These are phyloP conservation scores for Phania funesta DNA, from an alignment of 2,888 invertebrate species.

Conservation along the genomic window DNA sequence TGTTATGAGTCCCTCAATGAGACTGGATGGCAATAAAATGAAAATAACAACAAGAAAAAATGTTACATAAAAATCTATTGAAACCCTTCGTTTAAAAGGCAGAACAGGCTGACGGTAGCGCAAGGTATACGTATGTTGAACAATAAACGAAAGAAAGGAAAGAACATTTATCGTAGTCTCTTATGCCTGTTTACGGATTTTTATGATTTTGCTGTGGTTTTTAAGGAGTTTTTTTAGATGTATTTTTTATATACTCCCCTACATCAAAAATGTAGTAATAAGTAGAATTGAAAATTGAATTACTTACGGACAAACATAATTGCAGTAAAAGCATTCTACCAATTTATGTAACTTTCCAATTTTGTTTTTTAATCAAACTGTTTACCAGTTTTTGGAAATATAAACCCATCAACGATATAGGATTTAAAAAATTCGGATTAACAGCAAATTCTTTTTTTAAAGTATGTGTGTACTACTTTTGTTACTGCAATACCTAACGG, in stretches of 20 bases:
- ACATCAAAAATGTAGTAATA: not conserved
- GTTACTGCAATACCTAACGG: constrained; percentile 51
- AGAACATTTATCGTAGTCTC: constrained; percentile 40
- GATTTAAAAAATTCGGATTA: not conserved
- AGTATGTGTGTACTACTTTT: constrained; percentile 21
- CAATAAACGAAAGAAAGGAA: not conserved
- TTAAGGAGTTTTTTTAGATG: constrained; percentile 6
- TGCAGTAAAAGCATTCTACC: too few relatives aligned
- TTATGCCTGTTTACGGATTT: constrained; percentile 51
- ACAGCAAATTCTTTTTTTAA: not conserved
- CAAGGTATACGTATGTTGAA: constrained; percentile 22
- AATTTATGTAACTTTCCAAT: too few relatives aligned
- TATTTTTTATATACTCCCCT: constrained; percentile 10
- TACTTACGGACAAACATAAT: too few relatives aligned
- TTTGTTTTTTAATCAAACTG: too few relatives aligned
- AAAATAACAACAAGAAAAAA: not conserved
- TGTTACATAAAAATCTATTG: not conserved
- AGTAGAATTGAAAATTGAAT: too few relatives aligned
- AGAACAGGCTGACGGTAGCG: constrained; percentile 29
- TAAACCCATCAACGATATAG: too few relatives aligned
- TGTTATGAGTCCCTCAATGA: constrained; percentile 46
- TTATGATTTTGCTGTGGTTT: constrained; percentile 19
- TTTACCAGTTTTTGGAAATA: too few relatives aligned
- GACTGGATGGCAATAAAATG: constrained; percentile 24
- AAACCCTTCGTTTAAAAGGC: constrained; percentile 4